Percentiles rank a stretch among this genome's conserved stretches.
Evolutionary conservation across 2,113 vertebrate genomes (phyloP).

Genomic region (Platysteira castanea): DNA sequence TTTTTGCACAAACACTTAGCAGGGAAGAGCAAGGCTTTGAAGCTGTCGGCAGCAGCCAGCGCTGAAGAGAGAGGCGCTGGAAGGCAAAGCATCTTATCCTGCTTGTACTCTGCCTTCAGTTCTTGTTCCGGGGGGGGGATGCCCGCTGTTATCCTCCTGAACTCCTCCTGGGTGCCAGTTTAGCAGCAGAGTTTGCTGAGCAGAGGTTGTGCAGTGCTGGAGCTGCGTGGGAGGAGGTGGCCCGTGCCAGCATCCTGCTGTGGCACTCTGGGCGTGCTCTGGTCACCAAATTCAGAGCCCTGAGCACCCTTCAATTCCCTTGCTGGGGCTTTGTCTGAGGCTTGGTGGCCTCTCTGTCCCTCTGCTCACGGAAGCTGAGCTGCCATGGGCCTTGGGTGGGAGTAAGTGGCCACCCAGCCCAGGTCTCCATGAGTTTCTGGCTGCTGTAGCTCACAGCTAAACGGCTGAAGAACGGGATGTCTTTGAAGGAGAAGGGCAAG

Average conservation of each 20-base stretch:
- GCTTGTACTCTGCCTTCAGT: background rate
- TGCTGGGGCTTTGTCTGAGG: background rate
- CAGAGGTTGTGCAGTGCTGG: rapidly evolving
- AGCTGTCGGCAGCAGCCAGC: background rate
- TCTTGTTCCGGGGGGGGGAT: background rate
- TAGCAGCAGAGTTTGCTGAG: background rate
- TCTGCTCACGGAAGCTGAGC: background rate
- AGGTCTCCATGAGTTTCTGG: background rate
- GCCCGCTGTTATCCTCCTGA: background rate
- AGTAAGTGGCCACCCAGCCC: background rate
- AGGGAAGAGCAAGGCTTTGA: slow-evolving; percentile 16
- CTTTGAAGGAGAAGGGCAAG: background rate
- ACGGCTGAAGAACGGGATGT: background rate
- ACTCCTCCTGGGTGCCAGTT: background rate
- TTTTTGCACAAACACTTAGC: slow-evolving; percentile 20
- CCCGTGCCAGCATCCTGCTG: background rate
- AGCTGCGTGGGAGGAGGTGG: background rate
- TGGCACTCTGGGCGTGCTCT: rapidly evolving
- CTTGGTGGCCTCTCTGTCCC: background rate
- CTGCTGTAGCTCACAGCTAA: background rate
- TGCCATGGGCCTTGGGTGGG: background rate
- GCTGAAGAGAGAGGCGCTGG: background rate
- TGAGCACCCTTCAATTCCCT: background rate
- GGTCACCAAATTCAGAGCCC: background rate
- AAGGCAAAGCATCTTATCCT: background rate